Conservation (phyloP, 2,113 vertebrate genomes). For the Phylloscopus trochilus region DNA sequence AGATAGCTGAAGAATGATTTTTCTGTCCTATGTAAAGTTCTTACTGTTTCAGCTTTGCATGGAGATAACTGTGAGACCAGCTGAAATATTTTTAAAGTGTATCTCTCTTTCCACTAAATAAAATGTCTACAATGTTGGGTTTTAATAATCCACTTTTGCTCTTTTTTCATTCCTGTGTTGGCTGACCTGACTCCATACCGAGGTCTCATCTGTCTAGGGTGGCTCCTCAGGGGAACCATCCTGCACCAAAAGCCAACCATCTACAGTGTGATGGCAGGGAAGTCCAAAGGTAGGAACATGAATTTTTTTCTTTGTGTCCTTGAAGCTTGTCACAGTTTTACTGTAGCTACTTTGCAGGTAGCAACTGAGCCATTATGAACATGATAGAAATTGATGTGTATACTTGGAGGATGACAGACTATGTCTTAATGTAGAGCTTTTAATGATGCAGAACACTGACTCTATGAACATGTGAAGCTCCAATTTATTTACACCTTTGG, state of each 20-base stretch:
- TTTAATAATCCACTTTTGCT: background rate
- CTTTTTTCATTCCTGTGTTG: background rate
- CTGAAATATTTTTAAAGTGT: background rate
- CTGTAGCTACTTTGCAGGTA: background rate
- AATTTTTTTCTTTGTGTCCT: background rate
- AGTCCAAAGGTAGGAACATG: background rate
- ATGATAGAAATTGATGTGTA: background rate
- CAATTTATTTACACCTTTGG: constrained; percentile 15
- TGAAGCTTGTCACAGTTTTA: background rate
- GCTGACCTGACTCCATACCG: background rate
- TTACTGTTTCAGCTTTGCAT: background rate
- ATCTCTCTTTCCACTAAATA: background rate
- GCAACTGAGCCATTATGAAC: background rate
- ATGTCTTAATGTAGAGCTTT: background rate
- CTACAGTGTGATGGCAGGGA: background rate
- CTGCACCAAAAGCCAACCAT: background rate
- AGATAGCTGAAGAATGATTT: background rate
- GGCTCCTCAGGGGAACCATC: background rate
- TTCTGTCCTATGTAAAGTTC: background rate
- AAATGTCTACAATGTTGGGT: rapidly evolving
- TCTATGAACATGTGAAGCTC: background rate
- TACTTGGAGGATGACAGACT: background rate
- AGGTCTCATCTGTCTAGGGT: background rate
- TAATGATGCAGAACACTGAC: background rate
- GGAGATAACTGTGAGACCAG: background rate